phyloP scores from a whole-genome alignment of 2,113 vertebrate species.

The Menidia beryllina region DNA sequence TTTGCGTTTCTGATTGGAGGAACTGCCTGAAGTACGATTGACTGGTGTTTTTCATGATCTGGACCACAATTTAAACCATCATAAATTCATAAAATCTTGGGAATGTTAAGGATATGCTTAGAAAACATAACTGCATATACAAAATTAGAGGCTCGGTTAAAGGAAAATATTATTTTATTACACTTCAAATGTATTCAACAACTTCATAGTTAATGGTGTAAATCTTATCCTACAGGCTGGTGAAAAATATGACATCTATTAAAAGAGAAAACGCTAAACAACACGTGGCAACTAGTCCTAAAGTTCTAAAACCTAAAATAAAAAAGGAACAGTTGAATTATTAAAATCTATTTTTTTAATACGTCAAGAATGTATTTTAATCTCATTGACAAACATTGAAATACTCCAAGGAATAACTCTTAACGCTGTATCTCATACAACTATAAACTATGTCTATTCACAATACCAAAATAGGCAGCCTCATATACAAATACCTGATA shows the following conservation, averaged over 20 bases:
- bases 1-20: constrained; percentile 54
- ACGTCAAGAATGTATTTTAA: too few relatives aligned
- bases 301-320: not conserved
- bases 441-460: constrained; percentile 18
- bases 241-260: constrained; percentile 8
- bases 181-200: not conserved
- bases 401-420: not conserved
- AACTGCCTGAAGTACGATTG: not conserved
- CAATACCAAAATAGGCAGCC: constrained; percentile 10
- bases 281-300: not conserved
- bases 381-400: not conserved
- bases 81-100: constrained; percentile 23
- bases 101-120: not conserved
- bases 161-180: not conserved
- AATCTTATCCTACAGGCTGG: not conserved
- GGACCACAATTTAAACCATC: constrained; percentile 15
- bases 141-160: not conserved
- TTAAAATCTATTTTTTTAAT: too few relatives aligned
- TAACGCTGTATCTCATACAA: constrained; percentile 4
- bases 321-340: not conserved
- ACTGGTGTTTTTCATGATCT: constrained; percentile 23
- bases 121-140: not conserved
- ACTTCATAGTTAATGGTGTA: not conserved
- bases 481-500: constrained; percentile 59
- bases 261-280: constrained; percentile 10